A percentile compares a stretch with the other conserved stretches of the same genome.
Conservation (phyloP, 2,797 vertebrate species). For the Galaxias olidus region DNA sequence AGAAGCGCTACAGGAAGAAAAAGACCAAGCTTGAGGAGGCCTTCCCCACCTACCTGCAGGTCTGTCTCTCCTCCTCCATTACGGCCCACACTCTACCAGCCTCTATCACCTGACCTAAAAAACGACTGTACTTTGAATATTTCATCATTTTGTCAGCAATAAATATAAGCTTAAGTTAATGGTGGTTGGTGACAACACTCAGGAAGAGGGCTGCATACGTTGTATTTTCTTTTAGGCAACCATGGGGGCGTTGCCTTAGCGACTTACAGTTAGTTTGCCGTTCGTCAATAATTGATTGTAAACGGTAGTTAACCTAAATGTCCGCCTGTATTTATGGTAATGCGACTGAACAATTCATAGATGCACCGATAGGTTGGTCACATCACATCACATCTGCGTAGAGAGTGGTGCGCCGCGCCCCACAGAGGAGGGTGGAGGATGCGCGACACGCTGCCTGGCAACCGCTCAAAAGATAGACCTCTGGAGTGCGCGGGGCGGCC, state of each 20-base stretch:
- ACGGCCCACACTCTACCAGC: background rate
- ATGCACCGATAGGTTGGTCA: constrained; percentile 33
- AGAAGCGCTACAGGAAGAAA: constrained; percentile 96
- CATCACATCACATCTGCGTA: constrained; percentile 41
- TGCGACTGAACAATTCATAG: constrained; percentile 18
- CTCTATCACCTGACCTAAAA: too few species aligned
- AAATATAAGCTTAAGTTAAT: too few species aligned
- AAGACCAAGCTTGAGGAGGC: constrained; percentile 98
- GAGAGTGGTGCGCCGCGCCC: constrained; percentile 35
- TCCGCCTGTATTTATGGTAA: constrained; percentile 26
- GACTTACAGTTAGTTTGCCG: background rate
- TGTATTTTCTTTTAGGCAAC: too few species aligned
- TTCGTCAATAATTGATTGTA: background rate
- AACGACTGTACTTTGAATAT: too few species aligned
- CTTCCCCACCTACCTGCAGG: constrained; percentile 95
- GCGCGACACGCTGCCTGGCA: constrained; percentile 49
- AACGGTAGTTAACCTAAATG: constrained; percentile 1
- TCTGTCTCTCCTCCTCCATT: constrained; percentile 48
- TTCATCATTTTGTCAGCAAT: too few species aligned
- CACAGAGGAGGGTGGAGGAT: constrained; percentile 41
- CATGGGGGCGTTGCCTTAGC: background rate
- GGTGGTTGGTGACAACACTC: background rate
- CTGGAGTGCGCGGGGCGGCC: constrained; percentile 31
- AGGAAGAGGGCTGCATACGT: background rate
- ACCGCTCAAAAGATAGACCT: constrained; percentile 49